Percentiles rank a stretch among this genome's conserved stretches.
Conservation (phyloP, 1,140 invertebrate species). For the Anagrus nilaparvatae region DNA sequence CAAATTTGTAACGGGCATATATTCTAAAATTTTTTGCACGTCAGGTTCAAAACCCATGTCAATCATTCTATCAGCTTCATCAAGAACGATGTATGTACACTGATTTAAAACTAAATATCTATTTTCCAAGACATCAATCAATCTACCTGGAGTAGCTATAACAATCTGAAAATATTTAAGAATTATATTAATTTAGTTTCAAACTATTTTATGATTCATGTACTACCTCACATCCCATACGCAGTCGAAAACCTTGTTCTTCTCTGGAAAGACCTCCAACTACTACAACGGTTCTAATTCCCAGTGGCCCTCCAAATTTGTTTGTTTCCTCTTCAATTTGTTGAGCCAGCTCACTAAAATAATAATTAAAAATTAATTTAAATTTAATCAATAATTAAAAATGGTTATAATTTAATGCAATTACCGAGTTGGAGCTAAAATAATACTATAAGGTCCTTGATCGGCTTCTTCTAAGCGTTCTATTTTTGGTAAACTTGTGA, state of each 20-base stretch:
- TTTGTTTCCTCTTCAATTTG: conserved; percentile 99
- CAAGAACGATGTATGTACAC: conserved; percentile 89
- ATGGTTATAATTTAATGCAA: background rate
- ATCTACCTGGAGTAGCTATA: conserved; percentile 98
- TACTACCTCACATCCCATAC: conserved; percentile 87
- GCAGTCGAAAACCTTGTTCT: conserved; percentile 94
- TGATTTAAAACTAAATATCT: conserved; percentile 93
- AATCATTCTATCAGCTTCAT: conserved; percentile 98
- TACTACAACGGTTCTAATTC: conserved; percentile 93
- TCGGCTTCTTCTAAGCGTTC: conserved; percentile 84
- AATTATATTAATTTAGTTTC: background rate
- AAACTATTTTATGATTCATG: background rate
- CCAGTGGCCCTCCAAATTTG: conserved; percentile 92
- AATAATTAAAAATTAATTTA: conserved; percentile 4
- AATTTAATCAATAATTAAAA: background rate
- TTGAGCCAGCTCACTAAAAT: conserved; percentile 79
- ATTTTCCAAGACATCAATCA: conserved; percentile 98
- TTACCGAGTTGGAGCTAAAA: conserved; percentile 88
- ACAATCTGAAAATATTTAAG: conserved; percentile 63
- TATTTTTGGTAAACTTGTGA: conserved; percentile 93
- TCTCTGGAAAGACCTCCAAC: conserved; percentile 96
- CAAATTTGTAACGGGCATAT: conserved; percentile 96
- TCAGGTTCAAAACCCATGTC: conserved; percentile 99
- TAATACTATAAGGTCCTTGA: conserved; percentile 98
- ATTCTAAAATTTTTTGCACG: conserved; percentile 96